These are phyloP conservation scores for Branchipolynoe longqiensis DNA, from an alignment of 2,888 invertebrate genomes.

Conservation along the genomic window DNA sequence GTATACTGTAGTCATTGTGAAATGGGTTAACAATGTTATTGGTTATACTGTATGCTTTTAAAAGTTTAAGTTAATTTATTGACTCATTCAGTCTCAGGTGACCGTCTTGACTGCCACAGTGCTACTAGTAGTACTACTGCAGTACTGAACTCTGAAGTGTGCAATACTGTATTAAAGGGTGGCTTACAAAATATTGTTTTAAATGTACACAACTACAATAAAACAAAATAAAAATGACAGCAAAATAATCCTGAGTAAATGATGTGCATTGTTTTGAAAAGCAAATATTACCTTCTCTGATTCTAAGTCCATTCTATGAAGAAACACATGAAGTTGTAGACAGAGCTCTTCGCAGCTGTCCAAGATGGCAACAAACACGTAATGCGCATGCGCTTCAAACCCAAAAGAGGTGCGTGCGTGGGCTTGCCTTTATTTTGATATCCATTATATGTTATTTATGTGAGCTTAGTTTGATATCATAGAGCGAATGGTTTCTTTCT, in stretches of 20 bases:
- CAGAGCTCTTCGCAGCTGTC: slow-evolving; percentile 22
- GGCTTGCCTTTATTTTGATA: too few species aligned
- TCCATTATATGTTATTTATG: too few species aligned
- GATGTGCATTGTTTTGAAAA: background rate
- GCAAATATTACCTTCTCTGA: slow-evolving; percentile 51
- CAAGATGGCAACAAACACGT: slow-evolving; percentile 56
- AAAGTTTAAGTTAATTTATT: background rate
- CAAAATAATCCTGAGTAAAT: slow-evolving; percentile 8
- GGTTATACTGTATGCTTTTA: background rate
- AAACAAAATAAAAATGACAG: slow-evolving; percentile 6
- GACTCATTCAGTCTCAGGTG: too few species aligned
- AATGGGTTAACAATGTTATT: background rate
- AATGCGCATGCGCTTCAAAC: slow-evolving; percentile 36
- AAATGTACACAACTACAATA: slow-evolving; percentile 42
- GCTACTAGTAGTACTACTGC: too few species aligned
- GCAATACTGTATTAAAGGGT: too few species aligned
- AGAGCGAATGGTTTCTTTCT: too few species aligned
- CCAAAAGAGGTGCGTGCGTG: background rate
- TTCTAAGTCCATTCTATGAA: slow-evolving; percentile 45
- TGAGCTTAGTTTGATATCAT: too few species aligned
- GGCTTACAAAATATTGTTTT: slow-evolving; percentile 11
- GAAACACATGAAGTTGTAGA: background rate
- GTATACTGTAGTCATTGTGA: too few species aligned
- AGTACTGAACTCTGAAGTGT: too few species aligned
- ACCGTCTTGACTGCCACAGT: too few species aligned